Conservation (phyloP, 2,113 vertebrate genomes). For the Lichenostomus cassidix region DNA sequence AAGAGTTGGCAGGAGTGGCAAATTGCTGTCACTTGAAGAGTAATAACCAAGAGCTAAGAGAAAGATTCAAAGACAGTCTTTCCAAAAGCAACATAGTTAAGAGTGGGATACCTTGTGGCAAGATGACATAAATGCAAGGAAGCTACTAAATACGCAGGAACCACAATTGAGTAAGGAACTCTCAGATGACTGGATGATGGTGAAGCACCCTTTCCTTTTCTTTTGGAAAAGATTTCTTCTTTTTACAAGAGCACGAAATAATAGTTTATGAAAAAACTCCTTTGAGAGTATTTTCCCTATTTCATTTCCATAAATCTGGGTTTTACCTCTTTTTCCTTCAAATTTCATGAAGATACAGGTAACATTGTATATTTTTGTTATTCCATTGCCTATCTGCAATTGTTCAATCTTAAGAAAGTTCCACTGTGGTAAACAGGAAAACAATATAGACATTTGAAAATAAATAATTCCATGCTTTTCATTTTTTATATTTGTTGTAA, state of each 20-base stretch:
- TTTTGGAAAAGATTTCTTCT: not conserved
- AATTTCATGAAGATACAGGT: not conserved
- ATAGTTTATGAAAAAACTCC: fast-evolving
- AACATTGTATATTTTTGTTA: not conserved
- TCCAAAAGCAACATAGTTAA: not conserved
- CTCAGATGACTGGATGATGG: not conserved
- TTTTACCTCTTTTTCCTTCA: not conserved
- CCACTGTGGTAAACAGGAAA: not conserved
- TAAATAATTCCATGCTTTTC: not conserved
- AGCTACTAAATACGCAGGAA: not conserved
- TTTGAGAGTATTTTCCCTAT: not conserved
- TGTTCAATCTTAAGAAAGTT: not conserved
- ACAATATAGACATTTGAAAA: not conserved
- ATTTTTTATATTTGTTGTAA: not conserved
- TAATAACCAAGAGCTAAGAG: not conserved
- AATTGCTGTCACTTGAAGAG: not conserved
- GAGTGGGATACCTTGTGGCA: not conserved
- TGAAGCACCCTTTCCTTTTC: not conserved
- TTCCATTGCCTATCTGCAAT: not conserved
- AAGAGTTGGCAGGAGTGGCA: not conserved
- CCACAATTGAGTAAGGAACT: not conserved
- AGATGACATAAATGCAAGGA: not conserved
- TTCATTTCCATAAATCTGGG: not conserved
- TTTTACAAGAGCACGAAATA: not conserved
- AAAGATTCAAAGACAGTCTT: not conserved